Evolutionary conservation across 2,797 vertebrate genomes (phyloP).

Genomic region (Salarias fasciatus): DNA sequence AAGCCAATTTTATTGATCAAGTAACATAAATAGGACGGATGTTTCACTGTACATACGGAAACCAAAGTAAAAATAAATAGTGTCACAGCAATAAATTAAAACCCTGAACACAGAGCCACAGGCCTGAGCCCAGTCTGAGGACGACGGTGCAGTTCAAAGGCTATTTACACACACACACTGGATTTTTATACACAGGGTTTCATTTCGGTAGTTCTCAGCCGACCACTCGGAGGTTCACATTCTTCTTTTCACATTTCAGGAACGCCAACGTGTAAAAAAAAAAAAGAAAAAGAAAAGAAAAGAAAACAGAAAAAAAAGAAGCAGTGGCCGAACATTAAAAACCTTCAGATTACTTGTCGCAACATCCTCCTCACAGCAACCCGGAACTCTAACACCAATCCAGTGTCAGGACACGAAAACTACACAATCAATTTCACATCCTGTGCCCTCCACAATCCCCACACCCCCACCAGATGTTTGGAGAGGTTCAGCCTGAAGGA

Average conservation of each 20-base stretch:
- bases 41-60: conserved; percentile 69
- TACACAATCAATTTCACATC: conserved; percentile 19
- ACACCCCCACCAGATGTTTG: too few relatives aligned
- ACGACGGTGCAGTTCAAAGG: conserved; percentile 39
- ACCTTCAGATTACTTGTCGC: conserved; percentile 40
- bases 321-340: conserved; percentile 55
- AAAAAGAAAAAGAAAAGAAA: conserved; percentile 38
- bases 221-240: conserved; percentile 41
- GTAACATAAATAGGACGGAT: conserved; percentile 77
- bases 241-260: conserved; percentile 53
- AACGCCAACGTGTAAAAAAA: conserved; percentile 35
- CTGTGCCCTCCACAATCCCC: too few relatives aligned
- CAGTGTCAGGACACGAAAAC: conserved; percentile 69
- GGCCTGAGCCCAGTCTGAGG: conserved; percentile 27
- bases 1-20: conserved; percentile 81
- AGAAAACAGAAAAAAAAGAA: conserved; percentile 26
- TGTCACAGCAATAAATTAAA: conserved; percentile 72
- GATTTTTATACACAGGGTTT: conserved; percentile 37
- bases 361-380: conserved; percentile 50
- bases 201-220: conserved; percentile 22
- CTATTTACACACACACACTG: conserved; percentile 69
- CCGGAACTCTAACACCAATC: conserved; percentile 50
- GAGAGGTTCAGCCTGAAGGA: too few relatives aligned
- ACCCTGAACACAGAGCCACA: conserved; percentile 26
- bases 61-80: conserved; percentile 70